A percentile compares a stretch with the other conserved stretches of the same genome.
Evolutionary conservation across 1,140 invertebrate genomes (phyloP).

Genomic region (Cyclargus thomasi): DNA sequence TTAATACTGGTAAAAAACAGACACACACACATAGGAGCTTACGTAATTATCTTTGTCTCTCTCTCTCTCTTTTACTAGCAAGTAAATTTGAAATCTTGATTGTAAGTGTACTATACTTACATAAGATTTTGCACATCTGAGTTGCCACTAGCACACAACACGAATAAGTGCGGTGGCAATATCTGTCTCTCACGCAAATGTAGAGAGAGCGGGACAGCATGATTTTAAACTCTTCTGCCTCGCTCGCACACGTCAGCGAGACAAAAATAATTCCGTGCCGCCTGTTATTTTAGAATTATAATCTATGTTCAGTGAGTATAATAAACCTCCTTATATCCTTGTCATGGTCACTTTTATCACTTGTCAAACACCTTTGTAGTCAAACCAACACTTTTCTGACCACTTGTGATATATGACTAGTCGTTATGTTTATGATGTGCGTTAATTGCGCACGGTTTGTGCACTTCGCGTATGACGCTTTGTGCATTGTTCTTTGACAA

Average conservation of each 20-base stretch:
- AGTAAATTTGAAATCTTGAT: not conserved
- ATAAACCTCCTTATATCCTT: not conserved
- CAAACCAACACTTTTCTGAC: no score
- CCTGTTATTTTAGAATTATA: not conserved
- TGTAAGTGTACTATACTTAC: not conserved
- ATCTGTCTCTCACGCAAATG: no score
- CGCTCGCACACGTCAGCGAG: not conserved
- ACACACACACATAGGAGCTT: not conserved
- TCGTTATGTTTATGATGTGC: no score
- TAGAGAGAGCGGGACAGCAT: not conserved
- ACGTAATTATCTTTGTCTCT: not conserved
- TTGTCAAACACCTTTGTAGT: no score
- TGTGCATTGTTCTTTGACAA: no score
- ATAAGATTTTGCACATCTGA: no score
- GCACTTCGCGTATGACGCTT: no score
- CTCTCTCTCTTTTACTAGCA: not conserved
- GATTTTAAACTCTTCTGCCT: not conserved
- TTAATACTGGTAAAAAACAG: constrained; percentile 1
- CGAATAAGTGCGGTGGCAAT: no score
- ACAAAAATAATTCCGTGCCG: not conserved
- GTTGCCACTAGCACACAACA: no score
- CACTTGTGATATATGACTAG: no score
- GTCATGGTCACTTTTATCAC: not conserved
- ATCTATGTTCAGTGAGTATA: not conserved
- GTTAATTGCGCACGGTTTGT: no score